Evolutionary conservation across 2,113 vertebrate genomes (phyloP).

Genomic region (Chiloscyllium plagiosum): DNA sequence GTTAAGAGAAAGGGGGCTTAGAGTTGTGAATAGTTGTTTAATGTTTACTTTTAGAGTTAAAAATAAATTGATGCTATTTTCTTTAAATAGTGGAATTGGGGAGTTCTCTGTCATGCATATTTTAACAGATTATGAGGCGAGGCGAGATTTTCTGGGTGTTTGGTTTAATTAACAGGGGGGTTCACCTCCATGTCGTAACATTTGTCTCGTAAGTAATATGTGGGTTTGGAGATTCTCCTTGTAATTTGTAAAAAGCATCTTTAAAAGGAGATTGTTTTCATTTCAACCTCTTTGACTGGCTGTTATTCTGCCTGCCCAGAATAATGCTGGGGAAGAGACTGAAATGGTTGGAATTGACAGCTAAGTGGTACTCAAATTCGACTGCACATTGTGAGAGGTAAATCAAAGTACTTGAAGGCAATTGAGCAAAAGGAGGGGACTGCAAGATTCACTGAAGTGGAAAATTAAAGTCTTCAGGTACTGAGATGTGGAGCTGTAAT

Average conservation of each 20-base stretch:
- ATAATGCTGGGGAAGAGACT: background rate
- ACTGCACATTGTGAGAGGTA: background rate
- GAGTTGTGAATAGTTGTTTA: no score
- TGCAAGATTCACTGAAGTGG: background rate
- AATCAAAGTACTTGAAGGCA: background rate
- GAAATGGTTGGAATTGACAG: background rate
- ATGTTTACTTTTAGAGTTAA: no score
- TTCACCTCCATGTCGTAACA: no score
- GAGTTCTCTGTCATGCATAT: no score
- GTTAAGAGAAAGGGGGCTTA: no score
- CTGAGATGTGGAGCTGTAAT: background rate
- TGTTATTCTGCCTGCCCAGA: background rate
- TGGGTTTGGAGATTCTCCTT: background rate
- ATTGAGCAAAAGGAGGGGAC: background rate
- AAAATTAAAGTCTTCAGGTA: conserved; percentile 2
- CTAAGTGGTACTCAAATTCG: background rate
- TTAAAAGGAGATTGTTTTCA: background rate
- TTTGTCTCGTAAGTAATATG: background rate
- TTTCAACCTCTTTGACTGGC: background rate
- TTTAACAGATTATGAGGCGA: no score
- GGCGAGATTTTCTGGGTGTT: no score
- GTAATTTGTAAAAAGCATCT: background rate
- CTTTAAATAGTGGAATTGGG: no score
- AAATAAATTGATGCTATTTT: no score
- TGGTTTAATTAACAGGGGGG: no score